Conservation (phyloP, 2,797 vertebrate genomes). For the Fundulus diaphanus region DNA sequence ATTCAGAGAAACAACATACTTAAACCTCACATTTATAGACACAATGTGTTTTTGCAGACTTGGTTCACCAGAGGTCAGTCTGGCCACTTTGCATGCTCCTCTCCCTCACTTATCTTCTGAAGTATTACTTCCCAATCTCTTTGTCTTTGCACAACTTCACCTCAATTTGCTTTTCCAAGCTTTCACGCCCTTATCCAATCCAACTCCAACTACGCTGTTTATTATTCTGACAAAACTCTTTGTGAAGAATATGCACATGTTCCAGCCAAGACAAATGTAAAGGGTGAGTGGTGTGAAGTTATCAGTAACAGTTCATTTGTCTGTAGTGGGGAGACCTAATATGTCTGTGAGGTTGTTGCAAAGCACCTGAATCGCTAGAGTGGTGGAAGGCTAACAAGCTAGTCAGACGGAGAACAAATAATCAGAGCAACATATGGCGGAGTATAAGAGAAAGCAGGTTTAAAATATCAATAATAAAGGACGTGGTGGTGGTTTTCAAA, state of each 20-base stretch:
- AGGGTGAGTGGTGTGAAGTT: neutral
- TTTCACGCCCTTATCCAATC: constrained; percentile 43
- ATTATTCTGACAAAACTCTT: neutral
- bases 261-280: neutral
- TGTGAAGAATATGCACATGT: neutral
- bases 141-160: constrained; percentile 56
- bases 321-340: neutral
- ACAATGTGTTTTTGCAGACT: constrained; percentile 76
- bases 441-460: neutral
- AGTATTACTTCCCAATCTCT: constrained; percentile 52
- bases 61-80: constrained; percentile 72
- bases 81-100: constrained; percentile 76
- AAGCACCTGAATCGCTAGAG: neutral
- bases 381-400: neutral
- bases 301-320: neutral
- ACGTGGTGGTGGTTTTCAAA: neutral
- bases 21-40: constrained; percentile 34
- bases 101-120: constrained; percentile 56
- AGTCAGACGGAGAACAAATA: neutral
- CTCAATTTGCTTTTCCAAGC: constrained; percentile 54
- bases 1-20: constrained; percentile 29
- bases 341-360: neutral
- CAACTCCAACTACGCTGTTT: neutral
- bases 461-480: neutral
- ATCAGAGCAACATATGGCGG: neutral